phyloP scores from a whole-genome alignment of 2,113 vertebrate species.

The Sinocyclocheilus grahami region DNA sequence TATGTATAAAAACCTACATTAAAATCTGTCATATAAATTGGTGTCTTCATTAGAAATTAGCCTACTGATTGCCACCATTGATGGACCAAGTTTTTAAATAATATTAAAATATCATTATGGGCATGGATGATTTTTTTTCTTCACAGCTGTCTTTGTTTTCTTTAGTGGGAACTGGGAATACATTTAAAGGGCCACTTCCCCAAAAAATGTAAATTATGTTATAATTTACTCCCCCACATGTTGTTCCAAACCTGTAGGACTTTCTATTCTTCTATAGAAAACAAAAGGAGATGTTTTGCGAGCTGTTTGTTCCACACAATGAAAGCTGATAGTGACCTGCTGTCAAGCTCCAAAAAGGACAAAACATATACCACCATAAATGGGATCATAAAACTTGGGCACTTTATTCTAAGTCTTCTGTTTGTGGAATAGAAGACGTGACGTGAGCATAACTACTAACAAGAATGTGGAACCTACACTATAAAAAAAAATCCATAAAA shows the following conservation, averaged over 20 bases:
- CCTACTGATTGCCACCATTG: too few species aligned
- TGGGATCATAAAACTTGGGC: too few species aligned
- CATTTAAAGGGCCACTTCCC: too few species aligned
- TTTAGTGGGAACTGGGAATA: too few species aligned
- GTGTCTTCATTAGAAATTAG: too few species aligned
- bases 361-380: too few species aligned
- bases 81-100: too few species aligned
- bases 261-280: background rate
- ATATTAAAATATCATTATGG: background rate
- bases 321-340: background rate
- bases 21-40: too few species aligned
- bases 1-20: too few species aligned
- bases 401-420: background rate
- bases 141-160: background rate
- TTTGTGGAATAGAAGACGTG: background rate
- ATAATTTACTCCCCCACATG: background rate
- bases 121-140: background rate
- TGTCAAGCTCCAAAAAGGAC: background rate
- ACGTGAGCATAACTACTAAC: background rate
- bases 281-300: background rate
- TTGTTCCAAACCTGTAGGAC: background rate
- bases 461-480: background rate
- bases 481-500: too few species aligned
- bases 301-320: background rate
- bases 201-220: background rate